Base-by-base conservation (phyloP, 2,797 vertebrate genomes). In the Halcyon smyrnensis region DNA sequence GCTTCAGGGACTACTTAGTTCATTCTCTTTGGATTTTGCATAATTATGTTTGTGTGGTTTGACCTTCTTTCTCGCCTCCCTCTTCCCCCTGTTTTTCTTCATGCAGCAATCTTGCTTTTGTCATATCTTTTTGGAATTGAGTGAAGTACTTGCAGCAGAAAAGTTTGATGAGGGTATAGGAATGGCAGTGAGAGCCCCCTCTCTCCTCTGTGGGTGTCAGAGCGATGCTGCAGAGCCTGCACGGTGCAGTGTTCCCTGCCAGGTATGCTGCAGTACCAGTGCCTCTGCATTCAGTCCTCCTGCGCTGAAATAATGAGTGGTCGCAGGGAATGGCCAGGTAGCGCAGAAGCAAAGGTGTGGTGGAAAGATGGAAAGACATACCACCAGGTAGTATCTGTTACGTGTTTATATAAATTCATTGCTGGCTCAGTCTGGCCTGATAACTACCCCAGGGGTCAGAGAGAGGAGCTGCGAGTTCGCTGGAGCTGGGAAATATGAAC, bases 241-340 rank as follows among this genome's bases (percentile, higher is more conserved):
- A 6, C 1, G n/a, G 51, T 36, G 39, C 87, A 80, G 91, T 2
- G 2, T 80, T 90, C 67, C 59, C 62, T 75, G 77, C 57, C 85
- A 95, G 94, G 93, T 95, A 76, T 93, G 94, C 95, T 90, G 95
- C 95, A 85, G 92, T 93, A 85, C 88, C 2, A 0, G 92, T 53
- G 60, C 84, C 59, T 89, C 93, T 92, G 83, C 93, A 83, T 91
- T 87, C 63, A 74, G 51, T 67, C 64, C 60, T 45, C 27, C 54
- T 76, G 78, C 56, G 18, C 63, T 9, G 18, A 67, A 79, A 36
- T 36, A 60, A 83, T 64, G 25, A 64, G 69, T 28, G 32, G 39
- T 76, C 30, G 6, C n/a, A 18, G 41, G 73, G 37, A 69, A 34
- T 2, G 12, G 6, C 65, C 60, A 41, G 68, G 53, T 64, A 78